Evolutionary conservation across 2,888 invertebrate species (phyloP), one percentile per base, ranked within the genome.

Genomic region (Matsumyia berberina): DNA sequence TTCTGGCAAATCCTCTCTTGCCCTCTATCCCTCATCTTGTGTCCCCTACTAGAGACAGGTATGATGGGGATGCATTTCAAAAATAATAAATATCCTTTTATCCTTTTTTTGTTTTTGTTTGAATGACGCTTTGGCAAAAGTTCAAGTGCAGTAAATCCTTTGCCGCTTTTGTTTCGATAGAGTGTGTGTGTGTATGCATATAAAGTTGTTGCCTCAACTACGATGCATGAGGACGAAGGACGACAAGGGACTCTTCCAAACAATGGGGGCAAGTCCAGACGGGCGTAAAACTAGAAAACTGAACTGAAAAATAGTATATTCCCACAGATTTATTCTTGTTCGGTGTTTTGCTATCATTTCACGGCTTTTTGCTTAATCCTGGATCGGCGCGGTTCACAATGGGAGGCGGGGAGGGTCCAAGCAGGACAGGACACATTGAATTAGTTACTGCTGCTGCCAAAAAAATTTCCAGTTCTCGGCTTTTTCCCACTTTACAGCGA

Each of bases 111-210:
- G 19, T 19, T n/a, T 62, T 7, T 2, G 12, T 19, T 4, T 2
- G n/a, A n/a, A n/a, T 29, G 60, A 49, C 57, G 69, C 42, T 80
- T 74, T 85, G 85, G 85, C 85, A 85, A 74, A 49, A 80, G 74
- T 85, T 85, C 85, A 85, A 85, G 74, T 80, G 74, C 70, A 79
- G 74, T 80, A 80, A 74, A 85, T 80, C 85, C 74, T 76, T 80
- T 69, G 70, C 33, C 46, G 55, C 64, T 85, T 85, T 85, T 85
- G 83, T 85, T 85, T 85, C 74, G 44, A 79, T 66, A 29, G 58
- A 77, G 58, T 77, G 33, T 29, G 29, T 37, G 60, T 62, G 62
- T 55, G 9, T 31, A 9, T 44, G 33, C 12, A 39, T 35, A 19
- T 42, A 19, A n/a, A 53, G 60, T 78, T 82, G 81, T 82, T 82